Evolutionary conservation across 2,797 vertebrate species (phyloP), one percentile per base, ranked within the genome.

Genomic region (Trachurus trachurus): DNA sequence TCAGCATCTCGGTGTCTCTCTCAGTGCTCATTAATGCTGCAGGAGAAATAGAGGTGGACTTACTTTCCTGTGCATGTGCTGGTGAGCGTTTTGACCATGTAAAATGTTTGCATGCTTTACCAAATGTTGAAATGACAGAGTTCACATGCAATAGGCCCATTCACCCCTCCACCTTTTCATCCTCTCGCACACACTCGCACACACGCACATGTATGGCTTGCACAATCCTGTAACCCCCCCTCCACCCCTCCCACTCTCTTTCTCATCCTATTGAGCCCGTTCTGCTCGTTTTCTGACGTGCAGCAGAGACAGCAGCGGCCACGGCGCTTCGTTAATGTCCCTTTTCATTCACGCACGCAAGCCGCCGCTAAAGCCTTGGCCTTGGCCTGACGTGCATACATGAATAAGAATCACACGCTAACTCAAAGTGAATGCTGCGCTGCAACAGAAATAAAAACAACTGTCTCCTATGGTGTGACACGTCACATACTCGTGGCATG

Each of bases 401-500:
- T 91, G 88, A 92, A 94, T 93, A 90, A 78, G 80, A 89, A 88
- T 87, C 78, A 77, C 85, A 87, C 34, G 66, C 78, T 78, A 89
- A 87, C 87, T 85, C 83, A 74, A 84, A 89, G 81, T 17, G 82
- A 90, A 88, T 49, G 65, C 81, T 45, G 81, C 71, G 44, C 74
- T 34, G 84, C 81, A 74, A 80, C 71, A 81, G 85, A 83, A 89
- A 88, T 88, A 91, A 93, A 93, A 91, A 92, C 86, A 92, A 93
- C 89, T 79, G 85, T 89, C 88, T 89, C 71, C 86, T 68, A 56
- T 67, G 70, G 76, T 87, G 87, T 62, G 78, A 83, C 85, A 80
- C 49, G 54, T 78, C 85, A 78, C 49, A 65, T 75, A 85, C 76
- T 81, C 54, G 56, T 81, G 66, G 65, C 90, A 89, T 86, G 91